Base-by-base conservation (phyloP, 2,113 vertebrate genomes). In the Origma solitaria region DNA sequence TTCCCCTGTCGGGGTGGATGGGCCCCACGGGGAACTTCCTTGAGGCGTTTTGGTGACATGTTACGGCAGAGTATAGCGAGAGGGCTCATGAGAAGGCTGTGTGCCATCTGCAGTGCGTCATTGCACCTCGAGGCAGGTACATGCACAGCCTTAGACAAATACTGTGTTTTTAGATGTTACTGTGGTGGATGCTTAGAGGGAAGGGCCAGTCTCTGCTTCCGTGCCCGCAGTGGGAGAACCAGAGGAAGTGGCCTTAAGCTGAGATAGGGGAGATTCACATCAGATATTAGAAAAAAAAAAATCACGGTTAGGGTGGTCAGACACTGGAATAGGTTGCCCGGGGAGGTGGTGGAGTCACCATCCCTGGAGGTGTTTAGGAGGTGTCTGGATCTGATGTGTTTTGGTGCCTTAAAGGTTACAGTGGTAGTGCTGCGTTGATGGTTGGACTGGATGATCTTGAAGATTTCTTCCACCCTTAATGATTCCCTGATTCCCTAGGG, bases 401-500 rank as follows among this genome's bases (percentile, higher is more conserved):
- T 64, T 49, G 4, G 21, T 22, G 15, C 3, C 37, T 57, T 50
- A 50, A 33, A n/a, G 16, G 28, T 38, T 66, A 5, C 11, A 25
- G n/a, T 44, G 7, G 25, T 27, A 25, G 23, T 35, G 44, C 37
- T 57, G 0, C 1, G 0, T 1, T 60, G 23, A 10, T 45, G 37
- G 16, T 17, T 45, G 45, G 28, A 21, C n/a, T 35, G 47, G 10
- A 1, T 35, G n/a, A 31, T 40, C n/a, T 23, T 2, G 0, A 18
- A 35, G 20, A 8, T n/a, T 47, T 31, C 4, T 23, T 35, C 54
- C n/a, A 61, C 1, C 17, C 17, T 4, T 20, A 10, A 6, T 1
- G 10, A 11, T 47, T 42, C 40, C 6, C 0, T 11, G 30, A 4
- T 25, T 79, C 7, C 49, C 25, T 27, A 17, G 64, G 49, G 31